These are phyloP conservation scores for Aphelocoma californica DNA, from an alignment of 2,797 vertebrate species.

Conservation along the genomic window DNA sequence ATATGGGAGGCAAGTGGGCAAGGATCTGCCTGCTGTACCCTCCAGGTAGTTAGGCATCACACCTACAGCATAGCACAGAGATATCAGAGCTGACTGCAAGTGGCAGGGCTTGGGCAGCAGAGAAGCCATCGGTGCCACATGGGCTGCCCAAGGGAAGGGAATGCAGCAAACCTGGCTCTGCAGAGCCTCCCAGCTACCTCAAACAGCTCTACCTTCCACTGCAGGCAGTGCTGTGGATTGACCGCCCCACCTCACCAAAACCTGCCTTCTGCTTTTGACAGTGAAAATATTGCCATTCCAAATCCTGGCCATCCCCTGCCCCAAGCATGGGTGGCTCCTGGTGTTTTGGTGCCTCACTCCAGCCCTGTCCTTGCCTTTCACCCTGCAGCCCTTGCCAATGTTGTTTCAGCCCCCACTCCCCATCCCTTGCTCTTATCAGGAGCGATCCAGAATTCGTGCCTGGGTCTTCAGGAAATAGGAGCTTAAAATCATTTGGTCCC, in stretches of 20 bases:
- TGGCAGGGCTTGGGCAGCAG: accelerated
- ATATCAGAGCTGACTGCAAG: background rate
- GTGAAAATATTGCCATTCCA: background rate
- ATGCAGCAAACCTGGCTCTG: background rate
- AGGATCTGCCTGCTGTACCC: background rate
- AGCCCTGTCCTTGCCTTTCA: background rate
- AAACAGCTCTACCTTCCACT: background rate
- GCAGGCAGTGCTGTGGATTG: background rate
- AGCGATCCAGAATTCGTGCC: background rate
- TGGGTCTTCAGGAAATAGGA: constrained; percentile 11
- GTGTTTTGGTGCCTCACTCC: background rate
- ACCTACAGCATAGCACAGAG: background rate
- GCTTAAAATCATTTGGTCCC: background rate
- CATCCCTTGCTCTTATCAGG: background rate
- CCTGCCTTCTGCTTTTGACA: background rate
- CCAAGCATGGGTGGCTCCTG: background rate
- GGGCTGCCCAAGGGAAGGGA: background rate
- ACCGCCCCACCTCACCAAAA: background rate
- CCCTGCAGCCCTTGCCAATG: background rate
- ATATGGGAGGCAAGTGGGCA: background rate
- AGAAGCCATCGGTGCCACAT: background rate
- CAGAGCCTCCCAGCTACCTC: background rate
- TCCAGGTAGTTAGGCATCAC: background rate
- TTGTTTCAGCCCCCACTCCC: background rate
- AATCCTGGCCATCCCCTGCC: background rate